Evolutionary conservation across 64 coral and sea anemone genomes (phyloP).

Genomic region (Pachyseris speciosa): DNA sequence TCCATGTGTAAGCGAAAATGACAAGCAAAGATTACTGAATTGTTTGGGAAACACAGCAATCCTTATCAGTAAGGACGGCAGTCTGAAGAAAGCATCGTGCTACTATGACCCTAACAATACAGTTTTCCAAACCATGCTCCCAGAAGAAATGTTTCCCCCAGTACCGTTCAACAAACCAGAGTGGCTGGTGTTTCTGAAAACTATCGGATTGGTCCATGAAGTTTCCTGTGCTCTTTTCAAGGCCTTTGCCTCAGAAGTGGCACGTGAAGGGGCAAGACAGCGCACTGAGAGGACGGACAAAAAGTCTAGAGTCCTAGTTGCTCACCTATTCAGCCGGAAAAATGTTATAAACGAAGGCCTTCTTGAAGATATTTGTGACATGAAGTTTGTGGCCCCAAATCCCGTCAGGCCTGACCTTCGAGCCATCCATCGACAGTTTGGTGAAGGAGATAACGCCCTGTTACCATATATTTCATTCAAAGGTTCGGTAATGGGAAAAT

Average conservation of each 20-base stretch:
- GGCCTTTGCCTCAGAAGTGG: slow-evolving; percentile 27
- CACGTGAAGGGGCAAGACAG: slow-evolving; percentile 1
- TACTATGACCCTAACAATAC: slow-evolving; percentile 39
- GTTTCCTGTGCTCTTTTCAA: slow-evolving; percentile 35
- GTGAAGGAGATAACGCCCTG: background rate
- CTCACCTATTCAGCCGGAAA: slow-evolving; percentile 14
- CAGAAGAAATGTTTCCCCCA: slow-evolving; percentile 45
- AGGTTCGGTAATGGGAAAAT: slow-evolving; percentile 9
- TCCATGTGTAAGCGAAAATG: background rate
- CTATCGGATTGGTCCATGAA: slow-evolving; percentile 26
- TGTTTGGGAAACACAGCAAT: slow-evolving; percentile 18
- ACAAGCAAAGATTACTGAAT: background rate
- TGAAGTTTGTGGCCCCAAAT: background rate
- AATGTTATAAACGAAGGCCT: background rate
- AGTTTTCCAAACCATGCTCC: slow-evolving; percentile 60
- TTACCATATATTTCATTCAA: slow-evolving; percentile 57
- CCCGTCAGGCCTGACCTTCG: slow-evolving; percentile 20
- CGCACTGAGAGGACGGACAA: background rate
- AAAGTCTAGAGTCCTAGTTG: slow-evolving; percentile 41
- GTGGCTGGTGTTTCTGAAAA: slow-evolving; percentile 41
- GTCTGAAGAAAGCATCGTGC: background rate
- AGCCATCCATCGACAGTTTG: slow-evolving; percentile 3
- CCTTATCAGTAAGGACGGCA: background rate
- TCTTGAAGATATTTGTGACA: slow-evolving; percentile 30
- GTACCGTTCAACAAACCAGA: background rate